Percentiles rank a stretch among this genome's conserved stretches.
Evolutionary conservation across 2,888 invertebrate genomes (phyloP).

Genomic region (Platynereis dumerilii): DNA sequence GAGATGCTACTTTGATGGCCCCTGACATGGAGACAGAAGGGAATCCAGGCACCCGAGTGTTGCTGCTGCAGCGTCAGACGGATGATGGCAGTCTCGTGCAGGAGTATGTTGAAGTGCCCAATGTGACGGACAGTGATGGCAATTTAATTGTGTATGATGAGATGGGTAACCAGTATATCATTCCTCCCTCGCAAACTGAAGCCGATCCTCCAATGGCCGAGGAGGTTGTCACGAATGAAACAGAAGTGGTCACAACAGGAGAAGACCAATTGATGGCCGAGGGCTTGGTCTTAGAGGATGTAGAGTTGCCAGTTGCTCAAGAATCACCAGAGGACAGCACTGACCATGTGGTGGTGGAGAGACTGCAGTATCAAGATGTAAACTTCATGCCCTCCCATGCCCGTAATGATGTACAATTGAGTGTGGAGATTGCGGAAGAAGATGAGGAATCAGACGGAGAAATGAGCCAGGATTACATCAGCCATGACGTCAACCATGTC

Average conservation of each 20-base stretch:
- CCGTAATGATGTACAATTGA: too few species aligned
- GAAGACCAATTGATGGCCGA: not conserved
- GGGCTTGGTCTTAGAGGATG: not conserved
- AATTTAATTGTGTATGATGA: conserved; percentile 8
- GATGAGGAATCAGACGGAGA: conserved; percentile 1
- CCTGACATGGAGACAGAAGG: too few species aligned
- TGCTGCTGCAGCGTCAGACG: not conserved
- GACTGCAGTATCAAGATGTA: conserved; percentile 3
- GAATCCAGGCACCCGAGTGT: not conserved
- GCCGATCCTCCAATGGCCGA: not conserved
- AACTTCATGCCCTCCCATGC: conserved; percentile 1
- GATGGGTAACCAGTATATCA: conserved; percentile 5
- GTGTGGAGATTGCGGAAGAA: too few species aligned
- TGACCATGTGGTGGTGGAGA: conserved; percentile 8
- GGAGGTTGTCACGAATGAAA: not conserved
- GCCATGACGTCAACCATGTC: not conserved
- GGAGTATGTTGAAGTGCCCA: not conserved
- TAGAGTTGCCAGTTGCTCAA: not conserved
- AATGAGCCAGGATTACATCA: conserved; percentile 3
- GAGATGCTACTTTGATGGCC: too few species aligned
- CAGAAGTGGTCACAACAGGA: not conserved
- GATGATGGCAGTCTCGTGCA: not conserved
- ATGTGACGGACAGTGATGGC: not conserved
- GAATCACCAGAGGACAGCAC: not conserved
- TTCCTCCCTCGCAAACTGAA: not conserved